phyloP scores from a whole-genome alignment of 1,140 invertebrate species.

The Scaptomyza montana region DNA sequence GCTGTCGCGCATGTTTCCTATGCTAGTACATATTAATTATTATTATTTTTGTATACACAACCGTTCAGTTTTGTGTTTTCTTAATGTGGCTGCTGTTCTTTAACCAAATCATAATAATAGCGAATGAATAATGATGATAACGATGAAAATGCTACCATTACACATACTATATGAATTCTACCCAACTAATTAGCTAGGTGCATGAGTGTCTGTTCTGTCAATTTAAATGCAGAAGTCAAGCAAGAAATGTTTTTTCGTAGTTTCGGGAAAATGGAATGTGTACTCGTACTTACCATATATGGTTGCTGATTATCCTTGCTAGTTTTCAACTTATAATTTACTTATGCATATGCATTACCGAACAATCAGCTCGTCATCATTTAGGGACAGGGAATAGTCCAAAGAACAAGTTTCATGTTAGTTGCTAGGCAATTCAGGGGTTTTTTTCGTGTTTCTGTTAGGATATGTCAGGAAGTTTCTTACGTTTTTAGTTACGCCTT shows the following conservation, averaged over 20 bases:
- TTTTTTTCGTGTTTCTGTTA: constrained; percentile 3
- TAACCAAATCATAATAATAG: constrained; percentile 43
- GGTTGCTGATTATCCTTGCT: constrained; percentile 49
- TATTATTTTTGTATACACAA: constrained; percentile 20
- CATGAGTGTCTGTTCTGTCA: constrained; percentile 71
- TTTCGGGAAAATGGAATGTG: constrained; percentile 31
- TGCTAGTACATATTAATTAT: constrained; percentile 15
- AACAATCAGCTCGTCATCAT: constrained; percentile 67
- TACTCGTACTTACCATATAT: constrained; percentile 22
- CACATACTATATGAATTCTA: constrained; percentile 25
- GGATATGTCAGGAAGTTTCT: constrained; percentile 27
- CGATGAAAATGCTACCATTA: constrained; percentile 33
- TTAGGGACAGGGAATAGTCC: constrained; percentile 15
- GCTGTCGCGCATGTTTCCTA: constrained; percentile 66
- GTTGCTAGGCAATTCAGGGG: constrained; percentile 35
- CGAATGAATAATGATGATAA: constrained; percentile 68
- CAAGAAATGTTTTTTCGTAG: constrained; percentile 44
- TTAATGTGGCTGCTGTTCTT: constrained; percentile 50
- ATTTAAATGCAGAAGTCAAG: constrained; percentile 42
- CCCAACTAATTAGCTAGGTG: constrained; percentile 72
- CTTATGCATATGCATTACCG: constrained; percentile 50
- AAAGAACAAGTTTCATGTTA: background rate
- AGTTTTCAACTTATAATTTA: constrained; percentile 43
- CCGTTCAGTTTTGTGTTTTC: constrained; percentile 27
- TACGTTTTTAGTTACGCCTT: constrained; percentile 56